A percentile compares a stretch with the other conserved stretches of the same genome.
These are phyloP conservation scores for Sebastes nivosus DNA, from an alignment of 2,797 vertebrate species.

Conservation along the genomic window DNA sequence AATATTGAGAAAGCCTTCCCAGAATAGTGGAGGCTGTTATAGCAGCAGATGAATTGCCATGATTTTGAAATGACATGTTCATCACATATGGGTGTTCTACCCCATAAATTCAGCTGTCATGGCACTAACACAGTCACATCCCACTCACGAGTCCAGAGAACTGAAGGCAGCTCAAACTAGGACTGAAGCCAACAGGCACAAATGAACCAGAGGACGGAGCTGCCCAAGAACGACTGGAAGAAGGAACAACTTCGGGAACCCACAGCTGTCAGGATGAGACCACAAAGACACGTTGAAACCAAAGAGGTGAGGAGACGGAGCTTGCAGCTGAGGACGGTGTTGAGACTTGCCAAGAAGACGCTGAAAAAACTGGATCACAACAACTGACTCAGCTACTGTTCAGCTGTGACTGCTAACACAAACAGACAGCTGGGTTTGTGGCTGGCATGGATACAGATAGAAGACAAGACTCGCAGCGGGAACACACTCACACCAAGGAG, in stretches of 20 bases:
- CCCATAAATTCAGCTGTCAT: background rate
- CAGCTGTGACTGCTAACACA: constrained; percentile 36
- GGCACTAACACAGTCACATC: background rate
- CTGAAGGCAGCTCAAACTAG: background rate
- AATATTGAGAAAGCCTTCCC: background rate
- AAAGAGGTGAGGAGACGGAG: background rate
- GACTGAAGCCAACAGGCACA: background rate
- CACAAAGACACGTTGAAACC: constrained; percentile 4
- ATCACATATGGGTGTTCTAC: background rate
- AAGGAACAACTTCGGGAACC: background rate
- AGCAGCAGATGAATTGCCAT: background rate
- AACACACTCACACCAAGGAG: background rate
- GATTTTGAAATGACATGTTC: background rate
- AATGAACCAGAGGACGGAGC: background rate
- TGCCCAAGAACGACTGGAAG: background rate
- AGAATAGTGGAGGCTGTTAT: background rate
- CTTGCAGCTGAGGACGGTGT: constrained; percentile 12
- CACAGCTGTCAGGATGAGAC: constrained; percentile 13
- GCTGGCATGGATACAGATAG: constrained; percentile 41
- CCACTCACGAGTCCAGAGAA: background rate
- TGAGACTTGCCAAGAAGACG: constrained; percentile 6
- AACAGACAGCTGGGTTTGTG: constrained; percentile 39
- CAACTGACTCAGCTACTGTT: constrained; percentile 40
- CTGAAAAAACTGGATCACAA: constrained; percentile 37
- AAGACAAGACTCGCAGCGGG: background rate